Base-by-base conservation (phyloP, 2,888 invertebrate genomes). In the Plebejus melissa region DNA sequence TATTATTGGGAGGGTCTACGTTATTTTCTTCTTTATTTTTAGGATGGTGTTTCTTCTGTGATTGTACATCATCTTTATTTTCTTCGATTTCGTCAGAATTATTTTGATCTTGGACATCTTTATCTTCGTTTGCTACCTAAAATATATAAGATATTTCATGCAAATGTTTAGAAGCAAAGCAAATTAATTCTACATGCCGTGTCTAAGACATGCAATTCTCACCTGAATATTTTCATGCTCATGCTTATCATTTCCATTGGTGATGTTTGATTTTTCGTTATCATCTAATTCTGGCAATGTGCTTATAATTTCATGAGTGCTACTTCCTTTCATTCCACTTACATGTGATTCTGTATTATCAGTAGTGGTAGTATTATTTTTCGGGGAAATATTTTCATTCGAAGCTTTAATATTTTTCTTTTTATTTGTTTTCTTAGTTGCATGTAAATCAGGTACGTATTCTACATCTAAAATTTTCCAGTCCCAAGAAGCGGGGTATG, bases 401-500 rank as follows among this genome's bases (percentile, higher is more conserved):
- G 91, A 87, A 38, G 88, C 87, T 82, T 89, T 91, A 32, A 88
- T 81, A 80, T 88, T 87, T 82, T 88, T 91, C 83, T 87, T 89
- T 79, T 85, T 83, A 77, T 54, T 54, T 16, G 88, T 85, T 78
- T 92, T 93, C 83, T 93, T 92, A 79, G 85, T 88, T 79, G 65
- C 32, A 65, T 65, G 65, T 16, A 89, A 81, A 82, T 93, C 93
- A 50, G 87, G 85, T 84, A 89, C 88, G 69, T 91, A 88, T 69
- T 94, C 92, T 28, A 92, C 89, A 75, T 95, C 94, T 78, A 96
- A 85, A 79, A 96, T 89, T 80, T 94, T 94, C 97, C 96, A 97
- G 81, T 97, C 97, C 95, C 96, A 96, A 75, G 94, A 94, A 36
- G 94, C 89, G 0, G 96, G 96, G 81, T 96, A 96, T 50, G 95